Evolutionary conservation across 2,888 invertebrate genomes (phyloP).

Genomic region (Ormyrus rosae): DNA sequence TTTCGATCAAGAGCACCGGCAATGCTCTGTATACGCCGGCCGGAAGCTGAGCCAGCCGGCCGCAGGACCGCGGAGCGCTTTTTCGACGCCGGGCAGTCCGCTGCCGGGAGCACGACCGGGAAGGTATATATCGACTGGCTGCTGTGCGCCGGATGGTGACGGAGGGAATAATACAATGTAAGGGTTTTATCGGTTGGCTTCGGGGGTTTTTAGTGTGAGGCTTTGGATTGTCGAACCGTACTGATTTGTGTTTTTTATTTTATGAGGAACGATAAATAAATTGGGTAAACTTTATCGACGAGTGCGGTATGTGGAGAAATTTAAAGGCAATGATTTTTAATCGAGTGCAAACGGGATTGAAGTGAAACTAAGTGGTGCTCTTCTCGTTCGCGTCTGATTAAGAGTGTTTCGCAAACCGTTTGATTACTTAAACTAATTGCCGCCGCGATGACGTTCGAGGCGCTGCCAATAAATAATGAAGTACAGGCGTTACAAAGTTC

Average conservation of each 20-base stretch:
- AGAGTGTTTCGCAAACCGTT: constrained; percentile 5
- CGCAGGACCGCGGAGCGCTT: not conserved
- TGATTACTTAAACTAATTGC: constrained; percentile 18
- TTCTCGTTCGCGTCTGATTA: not conserved
- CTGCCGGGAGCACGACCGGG: constrained; percentile 6
- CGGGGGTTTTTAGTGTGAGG: too few relatives aligned
- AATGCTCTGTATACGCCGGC: constrained; percentile 23
- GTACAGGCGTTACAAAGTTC: too few relatives aligned
- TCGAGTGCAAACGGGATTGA: too few relatives aligned
- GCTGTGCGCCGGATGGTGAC: not conserved
- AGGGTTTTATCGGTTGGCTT: too few relatives aligned
- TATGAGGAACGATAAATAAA: too few relatives aligned
- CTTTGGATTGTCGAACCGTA: too few relatives aligned
- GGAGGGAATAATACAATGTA: too few relatives aligned
- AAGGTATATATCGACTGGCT: not conserved
- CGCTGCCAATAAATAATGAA: not conserved
- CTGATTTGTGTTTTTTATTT: too few relatives aligned
- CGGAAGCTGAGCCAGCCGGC: constrained; percentile 5
- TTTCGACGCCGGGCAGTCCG: constrained; percentile 12
- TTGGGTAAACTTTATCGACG: too few relatives aligned
- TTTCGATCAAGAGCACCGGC: constrained; percentile 32
- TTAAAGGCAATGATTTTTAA: too few relatives aligned
- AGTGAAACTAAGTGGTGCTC: too few relatives aligned
- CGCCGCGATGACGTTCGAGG: constrained; percentile 7
- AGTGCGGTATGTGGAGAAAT: too few relatives aligned